phyloP scores from a whole-genome alignment of 2,113 vertebrate species.

The Apodemus speciosus region DNA sequence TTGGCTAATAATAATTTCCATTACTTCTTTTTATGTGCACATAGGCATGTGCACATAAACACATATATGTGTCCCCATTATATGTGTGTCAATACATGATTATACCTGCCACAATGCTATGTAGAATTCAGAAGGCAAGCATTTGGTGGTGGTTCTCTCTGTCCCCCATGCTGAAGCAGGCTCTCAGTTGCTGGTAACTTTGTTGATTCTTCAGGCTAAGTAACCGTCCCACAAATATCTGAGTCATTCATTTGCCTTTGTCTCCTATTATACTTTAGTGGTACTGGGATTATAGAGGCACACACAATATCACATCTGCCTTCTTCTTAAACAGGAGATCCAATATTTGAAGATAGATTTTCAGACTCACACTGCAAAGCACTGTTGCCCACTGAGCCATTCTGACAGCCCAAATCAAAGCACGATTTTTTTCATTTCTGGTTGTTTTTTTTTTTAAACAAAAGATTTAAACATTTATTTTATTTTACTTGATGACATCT shows the following conservation, averaged over 20 bases:
- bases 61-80: neutral
- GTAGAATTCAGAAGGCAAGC: neutral
- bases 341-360: neutral
- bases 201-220: neutral
- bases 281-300: neutral
- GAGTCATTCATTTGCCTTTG: neutral
- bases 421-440: neutral
- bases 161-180: neutral
- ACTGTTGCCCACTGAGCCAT: neutral
- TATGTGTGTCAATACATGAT: too few species aligned
- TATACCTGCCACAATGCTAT: too few species aligned
- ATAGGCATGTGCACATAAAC: neutral
- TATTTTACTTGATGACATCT: neutral
- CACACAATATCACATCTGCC: too few species aligned
- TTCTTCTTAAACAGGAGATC: neutral
- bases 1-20: neutral
- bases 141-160: too few species aligned
- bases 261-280: neutral
- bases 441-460: neutral
- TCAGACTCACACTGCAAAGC: neutral
- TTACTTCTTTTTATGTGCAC: neutral
- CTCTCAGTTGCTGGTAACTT: too few species aligned
- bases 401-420: too few species aligned
- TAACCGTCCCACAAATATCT: too few species aligned
- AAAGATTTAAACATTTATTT: neutral